Percentiles rank a stretch among this genome's conserved stretches.
Conservation (phyloP, 2,888 invertebrate species). For the Drosophila hamatofila region DNA sequence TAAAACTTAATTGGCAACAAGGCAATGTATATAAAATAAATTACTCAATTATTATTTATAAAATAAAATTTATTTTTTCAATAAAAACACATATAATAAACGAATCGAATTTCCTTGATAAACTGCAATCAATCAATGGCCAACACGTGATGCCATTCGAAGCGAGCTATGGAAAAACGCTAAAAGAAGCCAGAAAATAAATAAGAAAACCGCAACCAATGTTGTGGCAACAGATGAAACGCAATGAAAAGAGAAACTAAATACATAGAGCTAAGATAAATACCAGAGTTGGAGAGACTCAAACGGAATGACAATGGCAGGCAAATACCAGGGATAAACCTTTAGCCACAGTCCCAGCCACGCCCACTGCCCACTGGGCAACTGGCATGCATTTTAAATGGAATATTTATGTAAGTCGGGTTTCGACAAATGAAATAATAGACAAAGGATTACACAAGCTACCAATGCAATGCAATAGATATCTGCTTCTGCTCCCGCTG, state of each 20-base stretch:
- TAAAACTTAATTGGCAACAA: background rate
- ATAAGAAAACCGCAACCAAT: slow-evolving; percentile 36
- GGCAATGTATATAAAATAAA: slow-evolving; percentile 20
- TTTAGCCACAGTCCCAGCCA: slow-evolving; percentile 20
- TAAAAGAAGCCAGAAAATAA: slow-evolving; percentile 52
- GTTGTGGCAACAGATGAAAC: slow-evolving; percentile 42
- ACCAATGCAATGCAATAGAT: slow-evolving; percentile 28
- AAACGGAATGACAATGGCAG: slow-evolving; percentile 51
- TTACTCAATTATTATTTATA: slow-evolving; percentile 39
- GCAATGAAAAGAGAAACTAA: slow-evolving; percentile 32
- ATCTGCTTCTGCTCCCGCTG: slow-evolving; percentile 37
- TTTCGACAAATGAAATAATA: slow-evolving; percentile 71
- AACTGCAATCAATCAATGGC: slow-evolving; percentile 75
- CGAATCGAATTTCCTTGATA: background rate
- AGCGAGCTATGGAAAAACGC: slow-evolving; percentile 45
- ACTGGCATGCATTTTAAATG: slow-evolving; percentile 70
- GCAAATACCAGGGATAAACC: slow-evolving; percentile 46
- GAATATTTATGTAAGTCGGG: slow-evolving; percentile 76
- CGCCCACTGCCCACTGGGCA: background rate
- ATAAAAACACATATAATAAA: background rate
- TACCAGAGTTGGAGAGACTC: slow-evolving; percentile 20
- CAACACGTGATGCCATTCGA: slow-evolving; percentile 69
- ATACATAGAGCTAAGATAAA: slow-evolving; percentile 52
- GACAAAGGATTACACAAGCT: slow-evolving; percentile 70
- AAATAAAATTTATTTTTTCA: background rate